phyloP scores from a whole-genome alignment of 2,113 vertebrate genomes.

The Petrocephalus microphthalmus region DNA sequence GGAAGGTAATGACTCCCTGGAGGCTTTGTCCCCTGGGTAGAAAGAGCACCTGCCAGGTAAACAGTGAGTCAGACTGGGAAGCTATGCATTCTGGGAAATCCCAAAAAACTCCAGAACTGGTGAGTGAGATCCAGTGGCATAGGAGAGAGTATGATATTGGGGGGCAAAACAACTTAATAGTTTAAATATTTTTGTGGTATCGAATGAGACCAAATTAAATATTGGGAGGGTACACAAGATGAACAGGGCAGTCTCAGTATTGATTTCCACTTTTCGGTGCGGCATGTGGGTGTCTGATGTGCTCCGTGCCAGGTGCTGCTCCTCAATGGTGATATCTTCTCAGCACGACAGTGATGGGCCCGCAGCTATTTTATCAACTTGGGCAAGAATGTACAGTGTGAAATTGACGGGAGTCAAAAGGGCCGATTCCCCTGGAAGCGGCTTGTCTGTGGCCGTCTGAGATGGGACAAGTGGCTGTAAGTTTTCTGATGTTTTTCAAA shows the following conservation, averaged over 20 bases:
- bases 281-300: neutral
- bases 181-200: neutral
- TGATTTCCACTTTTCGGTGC: neutral
- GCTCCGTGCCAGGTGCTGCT: neutral
- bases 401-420: neutral
- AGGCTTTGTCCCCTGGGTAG: slow-evolving; percentile 18
- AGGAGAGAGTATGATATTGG: neutral
- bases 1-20: slow-evolving; percentile 13
- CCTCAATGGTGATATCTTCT: neutral
- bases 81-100: neutral
- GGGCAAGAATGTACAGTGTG: neutral
- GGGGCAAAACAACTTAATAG: neutral
- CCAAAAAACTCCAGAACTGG: neutral
- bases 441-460: neutral
- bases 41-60: slow-evolving; percentile 9
- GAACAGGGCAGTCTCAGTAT: neutral
- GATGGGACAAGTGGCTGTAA: slow-evolving; percentile 40
- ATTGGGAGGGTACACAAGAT: neutral
- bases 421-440: neutral
- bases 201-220: neutral
- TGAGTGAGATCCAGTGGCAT: neutral
- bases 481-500: slow-evolving; percentile 37
- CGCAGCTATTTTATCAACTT: neutral
- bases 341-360: neutral
- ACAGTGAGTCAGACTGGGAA: neutral